Percentiles rank a stretch among this genome's conserved stretches.
phyloP scores from a whole-genome alignment of 2,113 vertebrate species.

The Terrapene triunguis region DNA sequence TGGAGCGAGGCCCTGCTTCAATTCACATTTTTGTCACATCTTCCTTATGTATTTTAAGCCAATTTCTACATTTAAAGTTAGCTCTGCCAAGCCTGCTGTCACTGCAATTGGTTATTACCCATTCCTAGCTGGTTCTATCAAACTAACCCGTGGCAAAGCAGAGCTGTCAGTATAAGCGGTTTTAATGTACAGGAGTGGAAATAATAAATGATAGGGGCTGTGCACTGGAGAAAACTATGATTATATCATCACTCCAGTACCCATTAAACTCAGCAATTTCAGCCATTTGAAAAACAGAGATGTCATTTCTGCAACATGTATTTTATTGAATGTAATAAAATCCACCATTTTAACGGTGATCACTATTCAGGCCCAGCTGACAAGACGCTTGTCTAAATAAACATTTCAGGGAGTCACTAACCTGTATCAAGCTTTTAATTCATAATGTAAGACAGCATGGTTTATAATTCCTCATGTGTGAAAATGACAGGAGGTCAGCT shows the following conservation, averaged over 20 bases:
- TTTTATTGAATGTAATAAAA: conserved; percentile 65
- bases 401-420: conserved; percentile 44
- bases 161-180: conserved; percentile 49
- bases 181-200: conserved; percentile 38
- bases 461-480: neutral
- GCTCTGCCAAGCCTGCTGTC: conserved; percentile 51
- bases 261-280: conserved; percentile 65
- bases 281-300: conserved; percentile 55
- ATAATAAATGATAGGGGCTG: conserved; percentile 56
- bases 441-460: conserved; percentile 1
- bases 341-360: conserved; percentile 40
- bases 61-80: conserved; percentile 62
- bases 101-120: conserved; percentile 47
- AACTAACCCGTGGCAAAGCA: conserved; percentile 14
- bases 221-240: conserved; percentile 56
- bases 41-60: conserved; percentile 47
- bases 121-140: conserved; percentile 40
- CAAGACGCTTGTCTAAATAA: conserved; percentile 48
- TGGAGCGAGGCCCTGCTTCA: conserved; percentile 29
- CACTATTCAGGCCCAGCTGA: conserved; percentile 23
- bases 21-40: conserved; percentile 61
- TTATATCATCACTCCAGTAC: conserved; percentile 61
- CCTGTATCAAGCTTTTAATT: conserved; percentile 41
- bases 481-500: neutral
- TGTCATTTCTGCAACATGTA: conserved; percentile 44